Conservation (phyloP, 1,140 invertebrate genomes). For the Melitaea cinxia region DNA sequence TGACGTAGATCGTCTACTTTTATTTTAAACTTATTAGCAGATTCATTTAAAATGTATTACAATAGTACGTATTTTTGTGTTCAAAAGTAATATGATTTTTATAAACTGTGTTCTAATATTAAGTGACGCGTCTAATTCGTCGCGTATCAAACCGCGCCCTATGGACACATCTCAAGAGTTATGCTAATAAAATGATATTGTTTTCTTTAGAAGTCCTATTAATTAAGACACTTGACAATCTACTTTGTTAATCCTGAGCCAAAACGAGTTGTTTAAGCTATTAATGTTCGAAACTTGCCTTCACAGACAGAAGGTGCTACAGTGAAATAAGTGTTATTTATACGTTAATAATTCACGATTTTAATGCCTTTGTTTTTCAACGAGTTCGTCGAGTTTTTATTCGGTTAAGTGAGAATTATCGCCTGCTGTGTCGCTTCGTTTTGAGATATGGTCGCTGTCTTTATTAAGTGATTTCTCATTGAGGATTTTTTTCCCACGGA, state of each 20-base stretch:
- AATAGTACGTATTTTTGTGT: no score
- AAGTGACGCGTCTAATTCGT: not conserved
- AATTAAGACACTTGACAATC: slow-evolving; percentile 75
- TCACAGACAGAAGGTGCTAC: slow-evolving; percentile 65
- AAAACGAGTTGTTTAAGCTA: slow-evolving; percentile 55
- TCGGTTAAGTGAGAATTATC: slow-evolving; percentile 26
- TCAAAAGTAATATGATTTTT: no score
- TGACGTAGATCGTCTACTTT: no score
- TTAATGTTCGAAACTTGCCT: slow-evolving; percentile 70
- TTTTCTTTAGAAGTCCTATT: slow-evolving; percentile 78
- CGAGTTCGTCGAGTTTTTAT: slow-evolving; percentile 11
- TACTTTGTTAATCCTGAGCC: slow-evolving; percentile 71
- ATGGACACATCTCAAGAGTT: slow-evolving; percentile 38
- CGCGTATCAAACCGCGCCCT: not conserved
- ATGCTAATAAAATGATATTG: slow-evolving; percentile 80
- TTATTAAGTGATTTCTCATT: slow-evolving; percentile 14
- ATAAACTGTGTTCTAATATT: no score
- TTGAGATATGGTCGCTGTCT: slow-evolving; percentile 7
- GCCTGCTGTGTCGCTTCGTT: slow-evolving; percentile 3
- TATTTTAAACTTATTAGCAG: no score
- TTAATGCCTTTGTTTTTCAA: slow-evolving; percentile 50
- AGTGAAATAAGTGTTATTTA: slow-evolving; percentile 71
- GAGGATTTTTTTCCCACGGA: slow-evolving; percentile 4
- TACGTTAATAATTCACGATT: slow-evolving; percentile 68
- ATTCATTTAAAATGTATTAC: no score